Base-by-base conservation (phyloP, 30 jellyfish, hydroid and myxozoan genomes). In the Rhopilema esculentum region DNA sequence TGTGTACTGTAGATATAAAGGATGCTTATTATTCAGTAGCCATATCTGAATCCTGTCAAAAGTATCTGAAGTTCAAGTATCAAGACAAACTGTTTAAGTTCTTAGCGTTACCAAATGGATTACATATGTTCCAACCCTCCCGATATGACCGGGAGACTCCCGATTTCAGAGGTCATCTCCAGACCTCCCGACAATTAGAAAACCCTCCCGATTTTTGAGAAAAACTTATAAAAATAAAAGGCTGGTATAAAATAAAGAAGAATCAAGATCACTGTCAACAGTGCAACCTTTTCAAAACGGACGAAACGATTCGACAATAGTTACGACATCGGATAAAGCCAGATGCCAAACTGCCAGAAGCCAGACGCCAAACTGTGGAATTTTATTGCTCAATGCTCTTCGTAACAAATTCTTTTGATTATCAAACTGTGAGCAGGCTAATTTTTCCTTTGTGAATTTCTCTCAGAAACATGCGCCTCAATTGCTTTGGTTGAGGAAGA, bases 401-500 rank as follows among this genome's bases (percentile, higher is more conserved):
- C 84, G 84, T 73, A 73, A 73, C 31, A 73, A 31, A 73, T 73
- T 73, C 84, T 73, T n/a, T 73, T 73, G 28, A 31, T 31, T 73
- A 73, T 73, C 84, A 73, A 68, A 68, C 79, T 69, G 79, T 69
- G 79, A 69, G 79, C 79, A 69, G 79, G 79, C 57, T 72, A 72
- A 26, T 72, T 72, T 72, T 31, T 72, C 83, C 30, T 72, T 72
- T 72, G 67, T 76, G 74, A 61, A 48, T 51, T 76, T 76, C 57
- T 76, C 57, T 25, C 75, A 50, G 67, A 76, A 76, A 76, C 61
- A 74, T 74, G 85, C 73, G 71, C 71, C 85, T 74, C 73, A 74
- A 50, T 74, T 74, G 85, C 71, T 74, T 74, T 74, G 85, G 85
- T 74, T 74, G 6, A 74, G 85, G 85, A 74, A 74, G 85, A 74